Evolutionary conservation across 2,888 invertebrate genomes (phyloP), one percentile per base, ranked within the genome.

Genomic region (Buathra laborator): DNA sequence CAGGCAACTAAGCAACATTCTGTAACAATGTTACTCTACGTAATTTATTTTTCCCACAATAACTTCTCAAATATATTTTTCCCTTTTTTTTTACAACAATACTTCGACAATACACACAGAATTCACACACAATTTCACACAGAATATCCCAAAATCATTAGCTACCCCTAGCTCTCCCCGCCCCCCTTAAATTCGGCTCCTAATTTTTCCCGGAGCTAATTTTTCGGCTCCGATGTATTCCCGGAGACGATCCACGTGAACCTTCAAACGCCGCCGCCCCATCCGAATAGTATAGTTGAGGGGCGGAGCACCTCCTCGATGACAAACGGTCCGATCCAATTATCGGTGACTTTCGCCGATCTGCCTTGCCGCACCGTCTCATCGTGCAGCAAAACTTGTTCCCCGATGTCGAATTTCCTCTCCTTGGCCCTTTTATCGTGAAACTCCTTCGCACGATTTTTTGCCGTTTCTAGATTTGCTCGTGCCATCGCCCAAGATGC

Each of bases 301-400:
- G 2, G 44, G 14, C 1, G 44, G 44, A 6, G 19, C 6, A n/a
- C n/a, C 12, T 37, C 29, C 10, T 19, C 24, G 7, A 72, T 24
- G 5, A 12, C 12, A 37, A 56, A 72, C 7, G 56, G 44, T 1
- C 72, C 72, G 4, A 32, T 59, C 72, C 44, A 72, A 12, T 72
- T 56, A 2, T 24, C 43, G 1, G 72, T 56, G 9, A 72, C 4
- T 14, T 72, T 72, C 0, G 59, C 56, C 3, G 59, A 72, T 24
- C 72, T 43, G 1, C 59, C 72, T 19, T n/a, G 24, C 5, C 44
- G 72, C 1, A 43, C 19, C 9, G 44, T 59, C 5, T 72, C 56
- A 14, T 72, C 72, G 43, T 59, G 14, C 2, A 59, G 59, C 0
- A 72, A 24, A 10, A 72, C 70, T 0, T 43, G 16, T 1, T 59